Evolutionary conservation across 2,113 vertebrate genomes (phyloP).

Genomic region (Lepus timidus): DNA sequence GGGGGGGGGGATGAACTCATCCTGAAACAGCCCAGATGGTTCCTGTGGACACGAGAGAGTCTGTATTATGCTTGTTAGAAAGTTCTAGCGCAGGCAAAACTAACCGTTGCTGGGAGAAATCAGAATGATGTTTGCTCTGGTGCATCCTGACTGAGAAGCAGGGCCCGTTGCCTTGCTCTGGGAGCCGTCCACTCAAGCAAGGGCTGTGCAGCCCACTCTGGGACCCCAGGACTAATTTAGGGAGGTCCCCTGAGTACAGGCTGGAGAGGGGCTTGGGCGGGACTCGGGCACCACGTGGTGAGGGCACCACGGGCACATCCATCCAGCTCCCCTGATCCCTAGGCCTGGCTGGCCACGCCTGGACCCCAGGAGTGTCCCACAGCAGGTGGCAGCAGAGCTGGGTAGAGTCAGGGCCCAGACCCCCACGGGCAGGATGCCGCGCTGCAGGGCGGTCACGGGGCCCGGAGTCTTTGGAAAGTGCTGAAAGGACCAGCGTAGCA

Average conservation of each 20-base stretch:
- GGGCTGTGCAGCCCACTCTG: background rate
- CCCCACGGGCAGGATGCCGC: background rate
- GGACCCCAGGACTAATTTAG: background rate
- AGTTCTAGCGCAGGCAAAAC: background rate
- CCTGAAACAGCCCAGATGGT: background rate
- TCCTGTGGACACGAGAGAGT: background rate
- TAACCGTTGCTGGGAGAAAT: background rate
- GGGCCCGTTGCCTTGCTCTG: background rate
- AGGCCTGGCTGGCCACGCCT: background rate
- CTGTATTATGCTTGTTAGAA: background rate
- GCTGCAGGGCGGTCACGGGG: no score
- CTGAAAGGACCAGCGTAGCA: background rate
- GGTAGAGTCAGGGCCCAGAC: background rate
- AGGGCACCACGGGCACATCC: background rate
- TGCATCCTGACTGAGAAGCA: background rate
- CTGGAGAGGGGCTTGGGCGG: background rate
- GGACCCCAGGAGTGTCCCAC: rapidly evolving
- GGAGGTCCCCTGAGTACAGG: background rate
- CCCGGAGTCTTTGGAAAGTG: background rate
- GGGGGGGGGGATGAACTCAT: background rate
- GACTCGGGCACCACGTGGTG: background rate
- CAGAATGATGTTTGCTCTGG: background rate
- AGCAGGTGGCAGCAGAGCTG: rapidly evolving
- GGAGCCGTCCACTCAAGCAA: background rate
- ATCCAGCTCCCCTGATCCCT: background rate